A percentile compares a stretch with the other conserved stretches of the same genome.
These are phyloP conservation scores for Eilema griseolum DNA, from an alignment of 2,888 invertebrate genomes.

Conservation along the genomic window DNA sequence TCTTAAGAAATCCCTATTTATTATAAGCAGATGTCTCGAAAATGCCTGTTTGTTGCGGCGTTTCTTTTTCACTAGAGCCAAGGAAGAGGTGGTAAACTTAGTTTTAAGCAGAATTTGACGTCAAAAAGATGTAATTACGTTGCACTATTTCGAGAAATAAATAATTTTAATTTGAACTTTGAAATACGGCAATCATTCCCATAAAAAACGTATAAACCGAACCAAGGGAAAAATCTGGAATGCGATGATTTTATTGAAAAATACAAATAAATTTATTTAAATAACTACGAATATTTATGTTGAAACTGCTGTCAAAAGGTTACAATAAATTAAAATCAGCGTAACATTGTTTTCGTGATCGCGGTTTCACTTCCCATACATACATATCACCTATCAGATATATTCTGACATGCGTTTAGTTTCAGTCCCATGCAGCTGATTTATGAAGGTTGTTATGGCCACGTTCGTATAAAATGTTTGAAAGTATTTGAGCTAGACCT, in stretches of 20 bases:
- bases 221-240: neutral
- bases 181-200: too few species aligned
- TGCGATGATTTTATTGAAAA: neutral
- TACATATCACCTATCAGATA: conserved; percentile 56
- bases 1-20: too few species aligned
- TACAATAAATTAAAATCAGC: conserved; percentile 5
- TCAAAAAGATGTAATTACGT: too few species aligned
- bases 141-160: too few species aligned
- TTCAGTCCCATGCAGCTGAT: conserved; percentile 58
- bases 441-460: conserved; percentile 62
- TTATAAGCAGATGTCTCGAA: too few species aligned
- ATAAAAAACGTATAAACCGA: neutral
- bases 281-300: neutral
- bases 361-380: conserved; percentile 27
- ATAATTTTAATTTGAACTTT: too few species aligned
- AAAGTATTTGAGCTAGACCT: conserved; percentile 52
- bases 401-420: conserved; percentile 62
- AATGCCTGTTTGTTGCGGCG: too few species aligned
- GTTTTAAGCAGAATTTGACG: too few species aligned
- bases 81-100: too few species aligned
- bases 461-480: conserved; percentile 54
- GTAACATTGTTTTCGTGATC: neutral
- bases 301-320: conserved; percentile 2
- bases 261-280: neutral
- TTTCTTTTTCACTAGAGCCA: too few species aligned